phyloP scores from a whole-genome alignment of 1,140 invertebrate genomes.

The Anastatus disparis region DNA sequence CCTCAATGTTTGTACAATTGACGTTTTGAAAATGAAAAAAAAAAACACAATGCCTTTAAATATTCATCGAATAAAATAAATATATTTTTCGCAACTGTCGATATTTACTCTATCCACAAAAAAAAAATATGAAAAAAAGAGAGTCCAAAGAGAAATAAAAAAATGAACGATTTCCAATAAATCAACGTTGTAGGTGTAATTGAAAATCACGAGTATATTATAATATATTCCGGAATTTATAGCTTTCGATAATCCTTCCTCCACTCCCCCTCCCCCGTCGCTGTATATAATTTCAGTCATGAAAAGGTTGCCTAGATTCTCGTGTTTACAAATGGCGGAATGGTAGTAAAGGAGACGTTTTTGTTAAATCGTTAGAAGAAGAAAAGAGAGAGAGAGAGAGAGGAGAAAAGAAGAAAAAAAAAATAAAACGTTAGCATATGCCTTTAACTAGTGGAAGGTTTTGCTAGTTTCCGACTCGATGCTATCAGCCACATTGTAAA shows the following conservation, averaged over 20 bases:
- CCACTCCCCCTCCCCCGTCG: neutral
- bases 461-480: conserved; percentile 5
- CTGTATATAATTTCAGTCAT: conserved; percentile 8
- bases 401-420: neutral
- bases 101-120: neutral
- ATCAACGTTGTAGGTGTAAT: conserved; percentile 9
- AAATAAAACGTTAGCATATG: neutral
- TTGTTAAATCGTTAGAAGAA: conserved; percentile 1
- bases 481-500: neutral
- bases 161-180: neutral
- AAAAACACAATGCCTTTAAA: no score
- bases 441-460: no score
- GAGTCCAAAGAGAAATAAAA: neutral
- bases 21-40: no score
- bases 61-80: no score
- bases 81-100: neutral
- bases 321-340: conserved; percentile 12
- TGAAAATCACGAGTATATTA: conserved; percentile 1
- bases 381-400: neutral
- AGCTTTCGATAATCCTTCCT: no score
- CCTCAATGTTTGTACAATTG: no score
- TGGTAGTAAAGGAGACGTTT: neutral
- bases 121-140: neutral
- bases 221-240: conserved; percentile 2
- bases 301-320: neutral